These are phyloP conservation scores for Microtus ochrogaster DNA, from an alignment of 2,113 vertebrate species.

Conservation along the genomic window DNA sequence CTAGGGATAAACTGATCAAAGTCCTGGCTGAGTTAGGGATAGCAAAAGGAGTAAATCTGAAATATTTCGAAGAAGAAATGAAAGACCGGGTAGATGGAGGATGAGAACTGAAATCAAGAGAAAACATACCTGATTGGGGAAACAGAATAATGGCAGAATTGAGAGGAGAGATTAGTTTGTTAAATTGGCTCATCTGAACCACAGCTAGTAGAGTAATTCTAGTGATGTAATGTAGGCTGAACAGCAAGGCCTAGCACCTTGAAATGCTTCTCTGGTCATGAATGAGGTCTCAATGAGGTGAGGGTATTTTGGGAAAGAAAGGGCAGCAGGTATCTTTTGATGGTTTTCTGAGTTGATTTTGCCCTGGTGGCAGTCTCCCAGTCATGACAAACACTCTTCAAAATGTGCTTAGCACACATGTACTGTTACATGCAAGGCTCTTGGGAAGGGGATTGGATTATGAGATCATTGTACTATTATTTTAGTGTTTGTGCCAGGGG, in stretches of 20 bases:
- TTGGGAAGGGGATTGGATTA: background rate
- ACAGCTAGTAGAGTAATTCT: background rate
- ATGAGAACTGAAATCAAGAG: background rate
- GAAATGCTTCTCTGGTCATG: too few relatives aligned
- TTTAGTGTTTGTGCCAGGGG: background rate
- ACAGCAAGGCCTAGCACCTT: background rate
- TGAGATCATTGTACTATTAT: background rate
- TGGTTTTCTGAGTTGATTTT: conserved; percentile 34
- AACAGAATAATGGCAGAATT: conserved; percentile 21
- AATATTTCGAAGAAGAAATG: conserved; percentile 14
- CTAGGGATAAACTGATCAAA: conserved; percentile 13
- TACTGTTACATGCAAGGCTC: conserved; percentile 4
- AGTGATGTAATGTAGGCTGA: background rate
- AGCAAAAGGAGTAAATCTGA: background rate
- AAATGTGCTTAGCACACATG: background rate
- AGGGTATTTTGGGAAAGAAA: background rate
- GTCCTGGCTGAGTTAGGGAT: background rate
- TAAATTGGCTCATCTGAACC: background rate
- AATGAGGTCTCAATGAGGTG: background rate
- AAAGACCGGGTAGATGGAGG: background rate
- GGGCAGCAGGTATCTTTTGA: background rate
- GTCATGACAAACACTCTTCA: background rate
- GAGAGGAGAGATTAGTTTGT: background rate
- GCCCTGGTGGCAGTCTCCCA: background rate
- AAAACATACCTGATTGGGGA: background rate